Evolutionary conservation across 2,888 invertebrate species (phyloP).

Genomic region (Synanthedon andrenaeformis): DNA sequence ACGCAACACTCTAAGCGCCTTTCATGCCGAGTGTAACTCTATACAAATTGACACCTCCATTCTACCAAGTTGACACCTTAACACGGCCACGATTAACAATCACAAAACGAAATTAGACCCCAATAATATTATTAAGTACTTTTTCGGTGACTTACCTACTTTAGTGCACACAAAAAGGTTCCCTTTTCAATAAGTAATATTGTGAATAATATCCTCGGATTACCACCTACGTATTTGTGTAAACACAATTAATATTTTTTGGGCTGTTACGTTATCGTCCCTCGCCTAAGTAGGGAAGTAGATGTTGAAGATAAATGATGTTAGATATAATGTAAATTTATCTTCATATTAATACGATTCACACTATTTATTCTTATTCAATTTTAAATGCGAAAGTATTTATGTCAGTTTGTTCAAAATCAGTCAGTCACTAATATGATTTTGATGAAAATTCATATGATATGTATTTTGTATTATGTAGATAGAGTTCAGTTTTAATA

Average conservation of each 20-base stretch:
- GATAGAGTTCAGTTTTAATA: too few relatives aligned
- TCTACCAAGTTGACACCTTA: conserved; percentile 59
- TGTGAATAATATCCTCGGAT: conserved; percentile 48
- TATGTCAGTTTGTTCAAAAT: too few relatives aligned
- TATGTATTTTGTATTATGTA: too few relatives aligned
- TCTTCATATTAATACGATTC: too few relatives aligned
- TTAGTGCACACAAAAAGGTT: conserved; percentile 22
- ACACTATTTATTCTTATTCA: too few relatives aligned
- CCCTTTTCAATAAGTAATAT: conserved; percentile 39
- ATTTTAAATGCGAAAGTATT: too few relatives aligned
- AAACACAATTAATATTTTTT: conserved; percentile 69
- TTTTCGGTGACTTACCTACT: conserved; percentile 18
- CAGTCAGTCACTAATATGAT: too few relatives aligned
- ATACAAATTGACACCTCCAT: conserved; percentile 65
- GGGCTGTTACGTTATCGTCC: conserved; percentile 34
- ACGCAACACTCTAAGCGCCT: conserved; percentile 32
- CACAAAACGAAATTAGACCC: conserved; percentile 68
- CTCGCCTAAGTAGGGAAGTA: conserved; percentile 13
- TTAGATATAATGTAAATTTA: too few relatives aligned
- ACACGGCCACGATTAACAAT: conserved; percentile 62
- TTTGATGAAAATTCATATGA: too few relatives aligned
- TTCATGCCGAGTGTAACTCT: conserved; percentile 44
- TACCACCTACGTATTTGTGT: conserved; percentile 69
- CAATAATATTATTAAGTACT: conserved; percentile 64
- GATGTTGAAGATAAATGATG: conserved; percentile 33